Percentiles rank a stretch among this genome's conserved stretches.
These are phyloP conservation scores for Pseudoips prasinana DNA, from an alignment of 2,888 invertebrate genomes.

Conservation along the genomic window DNA sequence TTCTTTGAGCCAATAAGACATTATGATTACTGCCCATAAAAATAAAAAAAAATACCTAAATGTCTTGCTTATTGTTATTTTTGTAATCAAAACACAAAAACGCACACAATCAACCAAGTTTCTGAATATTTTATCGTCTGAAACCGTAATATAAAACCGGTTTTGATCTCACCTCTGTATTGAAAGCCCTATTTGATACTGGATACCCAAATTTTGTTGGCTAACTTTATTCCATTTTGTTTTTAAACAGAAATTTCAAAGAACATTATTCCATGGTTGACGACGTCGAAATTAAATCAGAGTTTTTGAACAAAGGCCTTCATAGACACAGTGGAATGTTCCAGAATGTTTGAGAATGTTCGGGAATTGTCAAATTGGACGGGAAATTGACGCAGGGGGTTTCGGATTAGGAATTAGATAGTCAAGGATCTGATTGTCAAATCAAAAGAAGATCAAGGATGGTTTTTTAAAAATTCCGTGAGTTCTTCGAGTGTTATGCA, in stretches of 20 bases:
- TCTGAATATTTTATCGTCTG: too few species aligned
- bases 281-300: conserved; percentile 19
- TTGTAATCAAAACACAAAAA: too few species aligned
- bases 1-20: too few species aligned
- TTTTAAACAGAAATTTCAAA: conserved; percentile 19
- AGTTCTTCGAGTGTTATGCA: conserved; percentile 7
- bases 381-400: conserved; percentile 18
- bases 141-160: too few species aligned
- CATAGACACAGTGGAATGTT: conserved; percentile 21
- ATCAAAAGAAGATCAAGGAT: conserved; percentile 25
- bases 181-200: neutral
- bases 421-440: conserved; percentile 21
- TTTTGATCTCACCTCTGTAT: too few species aligned
- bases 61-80: too few species aligned
- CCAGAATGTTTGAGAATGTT: neutral
- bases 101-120: too few species aligned
- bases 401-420: conserved; percentile 22
- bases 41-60: too few species aligned
- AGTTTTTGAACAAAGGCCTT: conserved; percentile 20
- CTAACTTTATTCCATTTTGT: conserved; percentile 17
- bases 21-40: too few species aligned
- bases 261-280: conserved; percentile 21
- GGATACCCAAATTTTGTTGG: conserved; percentile 3
- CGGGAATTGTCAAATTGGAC: conserved; percentile 19
- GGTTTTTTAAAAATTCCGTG: conserved; percentile 8